Evolutionary conservation across 2,888 invertebrate genomes (phyloP).

Genomic region (Elmis aenea): DNA sequence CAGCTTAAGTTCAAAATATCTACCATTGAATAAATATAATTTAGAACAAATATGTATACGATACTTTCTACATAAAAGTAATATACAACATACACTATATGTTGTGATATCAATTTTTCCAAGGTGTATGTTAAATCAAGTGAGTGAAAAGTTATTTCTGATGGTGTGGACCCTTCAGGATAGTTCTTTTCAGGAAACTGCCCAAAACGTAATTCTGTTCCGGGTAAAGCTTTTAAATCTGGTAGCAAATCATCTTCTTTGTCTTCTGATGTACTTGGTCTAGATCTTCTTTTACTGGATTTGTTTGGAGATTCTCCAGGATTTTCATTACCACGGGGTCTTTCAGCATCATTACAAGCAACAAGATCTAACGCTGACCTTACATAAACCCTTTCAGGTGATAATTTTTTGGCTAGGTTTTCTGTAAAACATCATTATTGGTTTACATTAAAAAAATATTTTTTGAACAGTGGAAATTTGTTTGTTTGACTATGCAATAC

Average conservation of each 20-base stretch:
- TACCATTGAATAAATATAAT: no score
- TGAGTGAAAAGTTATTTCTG: constrained; percentile 80
- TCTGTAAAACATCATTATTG: constrained; percentile 38
- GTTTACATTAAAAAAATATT: neutral
- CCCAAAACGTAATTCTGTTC: constrained; percentile 76
- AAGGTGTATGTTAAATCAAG: constrained; percentile 75
- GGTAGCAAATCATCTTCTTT: constrained; percentile 75
- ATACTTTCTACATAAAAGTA: neutral
- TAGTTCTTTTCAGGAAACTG: constrained; percentile 68
- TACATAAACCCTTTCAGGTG: constrained; percentile 71
- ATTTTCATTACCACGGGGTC: constrained; percentile 57
- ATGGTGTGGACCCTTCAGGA: constrained; percentile 72
- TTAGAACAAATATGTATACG: no score
- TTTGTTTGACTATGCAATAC: no score
- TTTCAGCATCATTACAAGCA: constrained; percentile 63
- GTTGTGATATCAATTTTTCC: constrained; percentile 56
- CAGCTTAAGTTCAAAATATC: no score
- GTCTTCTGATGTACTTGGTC: constrained; percentile 52
- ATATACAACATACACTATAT: constrained; percentile 51
- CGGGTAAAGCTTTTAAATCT: constrained; percentile 71
- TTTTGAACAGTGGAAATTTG: no score
- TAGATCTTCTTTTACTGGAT: constrained; percentile 32
- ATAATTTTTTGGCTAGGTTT: constrained; percentile 54
- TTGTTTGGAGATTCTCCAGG: constrained; percentile 6
- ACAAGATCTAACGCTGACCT: constrained; percentile 76